Base-by-base conservation (phyloP, 1,140 invertebrate genomes). In the Carcinoscorpius rotundicauda region DNA sequence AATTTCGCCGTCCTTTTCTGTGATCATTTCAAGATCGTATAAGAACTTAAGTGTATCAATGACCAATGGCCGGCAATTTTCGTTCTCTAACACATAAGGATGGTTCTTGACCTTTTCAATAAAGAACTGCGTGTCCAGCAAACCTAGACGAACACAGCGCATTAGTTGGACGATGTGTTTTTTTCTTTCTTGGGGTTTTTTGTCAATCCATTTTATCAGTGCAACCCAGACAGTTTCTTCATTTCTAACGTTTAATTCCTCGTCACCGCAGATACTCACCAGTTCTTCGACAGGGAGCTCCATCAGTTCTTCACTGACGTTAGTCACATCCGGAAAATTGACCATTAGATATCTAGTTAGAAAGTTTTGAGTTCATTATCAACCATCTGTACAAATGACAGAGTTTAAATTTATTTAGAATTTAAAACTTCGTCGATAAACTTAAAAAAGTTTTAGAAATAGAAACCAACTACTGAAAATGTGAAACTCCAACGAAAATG, bases 91-190 rank as follows among this genome's bases (percentile, higher is more conserved):
- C 0, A 87, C 85, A 72, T 82, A 86, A 6, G 77, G 81, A 75
- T 82, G 83, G 64, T 82, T 82, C 67, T 86, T 86, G 0, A 86
- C 82, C 65, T 83, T 81, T 70, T 87, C 85, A 49, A 87, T 75
- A 72, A 89, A 87, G 72, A 83, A 88, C 65, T 90, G 84, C 0
- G 88, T 91, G 63, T 92, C 87, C 71, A 96, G 79, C 1, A 95
- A 78, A 4, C 92, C 91, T 3, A 94, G 80, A 29, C 91, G 81
- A 67, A 92, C 86, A 63, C 86, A 86, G 55, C 83, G 83, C 82
- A 96, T 86, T 1, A 96, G 76, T 51, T 84, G 80, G 0, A 86
- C 82, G 5, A 91, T 85, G 69, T 86, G 76, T 50, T 78, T 71
- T 73, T 83, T 84, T 6, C 87, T 80, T 4, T 73, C 75, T n/a